Evolutionary conservation across 1,140 invertebrate species (phyloP).

Genomic region (Sinonovacula constricta): DNA sequence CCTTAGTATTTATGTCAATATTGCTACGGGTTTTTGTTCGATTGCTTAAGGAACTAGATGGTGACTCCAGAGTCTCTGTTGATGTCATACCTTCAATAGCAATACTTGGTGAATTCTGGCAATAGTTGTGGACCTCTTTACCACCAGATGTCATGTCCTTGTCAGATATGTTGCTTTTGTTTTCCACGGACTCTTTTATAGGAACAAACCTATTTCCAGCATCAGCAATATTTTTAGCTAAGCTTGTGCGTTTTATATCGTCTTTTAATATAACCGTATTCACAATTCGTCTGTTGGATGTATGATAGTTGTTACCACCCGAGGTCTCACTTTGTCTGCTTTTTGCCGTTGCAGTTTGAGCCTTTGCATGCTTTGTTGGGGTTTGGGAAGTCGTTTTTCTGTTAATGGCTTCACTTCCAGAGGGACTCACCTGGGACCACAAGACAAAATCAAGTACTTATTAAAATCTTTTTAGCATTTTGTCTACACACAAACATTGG

Average conservation of each 20-base stretch:
- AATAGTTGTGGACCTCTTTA: slow-evolving; percentile 29
- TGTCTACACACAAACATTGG: too few species aligned
- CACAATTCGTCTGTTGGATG: too few species aligned
- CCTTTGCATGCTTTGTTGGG: slow-evolving; percentile 4
- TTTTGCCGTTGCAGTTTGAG: not conserved
- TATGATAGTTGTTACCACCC: too few species aligned
- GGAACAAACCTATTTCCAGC: not conserved
- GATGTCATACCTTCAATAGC: not conserved
- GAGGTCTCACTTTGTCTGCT: too few species aligned
- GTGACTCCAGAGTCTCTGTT: not conserved
- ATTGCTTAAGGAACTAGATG: too few species aligned
- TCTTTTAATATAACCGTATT: too few species aligned
- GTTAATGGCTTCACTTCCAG: slow-evolving; percentile 44
- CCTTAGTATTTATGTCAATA: not conserved
- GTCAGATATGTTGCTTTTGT: slow-evolving; percentile 24
- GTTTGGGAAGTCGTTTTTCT: too few species aligned
- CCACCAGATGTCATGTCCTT: slow-evolving; percentile 40
- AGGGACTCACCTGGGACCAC: slow-evolving; percentile 34
- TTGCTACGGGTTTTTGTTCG: not conserved
- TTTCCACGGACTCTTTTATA: not conserved
- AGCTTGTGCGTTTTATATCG: too few species aligned
- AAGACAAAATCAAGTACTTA: too few species aligned
- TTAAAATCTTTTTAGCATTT: too few species aligned
- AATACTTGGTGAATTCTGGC: slow-evolving; percentile 5
- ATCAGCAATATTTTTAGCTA: too few species aligned